Evolutionary conservation across 2,113 vertebrate genomes (phyloP).

Genomic region (Electrona antarctica): DNA sequence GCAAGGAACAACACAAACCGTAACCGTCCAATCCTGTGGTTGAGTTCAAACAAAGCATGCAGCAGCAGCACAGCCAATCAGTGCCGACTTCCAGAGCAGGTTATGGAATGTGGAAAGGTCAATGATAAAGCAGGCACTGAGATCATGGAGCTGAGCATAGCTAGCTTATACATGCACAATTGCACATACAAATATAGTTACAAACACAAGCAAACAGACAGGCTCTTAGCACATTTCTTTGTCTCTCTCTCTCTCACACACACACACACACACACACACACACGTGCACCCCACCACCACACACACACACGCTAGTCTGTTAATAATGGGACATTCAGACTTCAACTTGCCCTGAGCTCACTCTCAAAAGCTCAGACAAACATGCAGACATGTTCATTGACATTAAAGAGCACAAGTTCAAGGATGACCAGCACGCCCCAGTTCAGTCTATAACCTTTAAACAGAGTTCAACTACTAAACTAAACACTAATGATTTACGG

Average conservation of each 20-base stretch:
- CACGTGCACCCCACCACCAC: neutral
- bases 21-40: conserved; percentile 53
- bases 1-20: conserved; percentile 38
- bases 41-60: conserved; percentile 70
- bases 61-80: conserved; percentile 60
- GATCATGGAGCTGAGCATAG: conserved; percentile 1
- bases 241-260: neutral
- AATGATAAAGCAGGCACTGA: conserved; percentile 48
- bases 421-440: neutral
- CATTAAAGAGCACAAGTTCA: neutral
- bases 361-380: neutral
- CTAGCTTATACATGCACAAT: neutral
- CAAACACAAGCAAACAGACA: too few relatives aligned
- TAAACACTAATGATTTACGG: too few relatives aligned
- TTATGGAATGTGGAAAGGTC: conserved; percentile 73
- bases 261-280: neutral
- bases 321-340: conserved; percentile 8
- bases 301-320: too few relatives aligned
- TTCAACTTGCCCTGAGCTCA: neutral
- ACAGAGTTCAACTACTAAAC: too few relatives aligned
- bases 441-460: too few relatives aligned
- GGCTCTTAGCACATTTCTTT: neutral
- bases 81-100: conserved; percentile 49
- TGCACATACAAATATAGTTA: too few relatives aligned
- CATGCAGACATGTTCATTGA: neutral